A percentile compares a stretch with the other conserved stretches of the same genome.
These are phyloP conservation scores for Myotis pilosus DNA, from an alignment of 2,797 vertebrate species.

Conservation along the genomic window DNA sequence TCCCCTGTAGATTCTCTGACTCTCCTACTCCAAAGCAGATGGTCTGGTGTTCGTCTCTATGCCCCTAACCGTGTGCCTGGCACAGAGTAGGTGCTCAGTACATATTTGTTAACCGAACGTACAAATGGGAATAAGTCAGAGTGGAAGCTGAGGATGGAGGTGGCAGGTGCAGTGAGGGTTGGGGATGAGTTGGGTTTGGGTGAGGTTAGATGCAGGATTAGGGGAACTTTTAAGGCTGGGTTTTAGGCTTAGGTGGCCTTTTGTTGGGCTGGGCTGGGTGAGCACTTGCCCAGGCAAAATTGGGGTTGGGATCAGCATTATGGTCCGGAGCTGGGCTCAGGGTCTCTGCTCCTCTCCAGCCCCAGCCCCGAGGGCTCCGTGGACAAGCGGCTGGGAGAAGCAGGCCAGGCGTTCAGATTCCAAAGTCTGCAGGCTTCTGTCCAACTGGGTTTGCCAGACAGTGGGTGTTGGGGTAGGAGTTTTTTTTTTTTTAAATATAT, in stretches of 20 bases:
- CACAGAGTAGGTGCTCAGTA: background rate
- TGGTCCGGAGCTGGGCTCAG: background rate
- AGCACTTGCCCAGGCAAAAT: background rate
- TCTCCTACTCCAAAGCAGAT: background rate
- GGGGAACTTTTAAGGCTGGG: background rate
- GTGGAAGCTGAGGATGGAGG: background rate
- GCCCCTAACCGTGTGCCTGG: background rate
- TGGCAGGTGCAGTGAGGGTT: background rate
- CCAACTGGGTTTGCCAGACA: background rate
- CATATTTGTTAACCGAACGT: background rate
- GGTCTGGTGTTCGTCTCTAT: background rate
- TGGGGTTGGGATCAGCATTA: background rate
- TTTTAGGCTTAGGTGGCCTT: background rate
- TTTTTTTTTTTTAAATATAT: too few species aligned
- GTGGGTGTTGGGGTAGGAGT: background rate
- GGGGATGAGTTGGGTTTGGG: background rate
- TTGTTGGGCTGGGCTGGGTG: background rate
- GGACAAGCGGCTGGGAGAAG: background rate
- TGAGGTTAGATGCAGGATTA: background rate
- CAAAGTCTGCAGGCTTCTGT: background rate
- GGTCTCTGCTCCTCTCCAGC: background rate
- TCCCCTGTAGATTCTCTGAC: background rate
- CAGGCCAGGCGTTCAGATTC: background rate
- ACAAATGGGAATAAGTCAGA: background rate
- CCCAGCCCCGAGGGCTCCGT: accelerated